Evolutionary conservation across 2,113 vertebrate species (phyloP), one percentile per base, ranked within the genome.

Genomic region (Clinocottus analis): DNA sequence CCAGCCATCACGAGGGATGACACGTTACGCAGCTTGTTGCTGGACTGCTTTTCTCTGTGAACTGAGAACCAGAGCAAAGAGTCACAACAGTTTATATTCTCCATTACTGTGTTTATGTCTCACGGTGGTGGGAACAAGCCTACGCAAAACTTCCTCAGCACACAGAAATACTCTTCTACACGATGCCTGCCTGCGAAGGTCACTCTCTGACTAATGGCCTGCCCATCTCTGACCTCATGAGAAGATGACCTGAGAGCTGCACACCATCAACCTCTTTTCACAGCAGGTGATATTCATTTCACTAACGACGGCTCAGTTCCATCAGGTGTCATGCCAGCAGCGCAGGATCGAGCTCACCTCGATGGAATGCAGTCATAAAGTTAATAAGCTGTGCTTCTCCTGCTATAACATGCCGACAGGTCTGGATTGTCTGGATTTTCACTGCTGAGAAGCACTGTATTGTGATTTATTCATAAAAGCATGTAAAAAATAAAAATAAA

Each of bases 21-120:
- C 45, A 70, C 17, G 59, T 90, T 85, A 90, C 67, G 31, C 82
- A 74, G 72, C 58, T 71, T 64, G 75, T 75, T 70, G 74, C 60
- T 49, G 49, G 77, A 62, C 58, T 49, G 45, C 37, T 60, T 21
- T 53, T 80, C n/a, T 74, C 74, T 35, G 58, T 8, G 70, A 70
- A 61, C 72, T 51, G 41, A 82, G 53, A 81, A 51, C 69, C 64
- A 43, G 64, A 92, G 74, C 41, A 60, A 2, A 4, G 19, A 84
- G 90, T 91, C 85, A 85, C 72, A 82, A 87, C 66, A 29, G 12
- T 79, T 92, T 73, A 85, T 29, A 21, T 62, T 90, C 82, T 70
- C 76, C 47, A 86, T 90, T 87, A 89, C 23, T 19, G 68, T 72
- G 73, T 62, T 76, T 59, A 21, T 63, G 47, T 31, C 31, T 62